These are phyloP conservation scores for Paraescarpia echinospica DNA, from an alignment of 1,140 invertebrate genomes.

Conservation along the genomic window DNA sequence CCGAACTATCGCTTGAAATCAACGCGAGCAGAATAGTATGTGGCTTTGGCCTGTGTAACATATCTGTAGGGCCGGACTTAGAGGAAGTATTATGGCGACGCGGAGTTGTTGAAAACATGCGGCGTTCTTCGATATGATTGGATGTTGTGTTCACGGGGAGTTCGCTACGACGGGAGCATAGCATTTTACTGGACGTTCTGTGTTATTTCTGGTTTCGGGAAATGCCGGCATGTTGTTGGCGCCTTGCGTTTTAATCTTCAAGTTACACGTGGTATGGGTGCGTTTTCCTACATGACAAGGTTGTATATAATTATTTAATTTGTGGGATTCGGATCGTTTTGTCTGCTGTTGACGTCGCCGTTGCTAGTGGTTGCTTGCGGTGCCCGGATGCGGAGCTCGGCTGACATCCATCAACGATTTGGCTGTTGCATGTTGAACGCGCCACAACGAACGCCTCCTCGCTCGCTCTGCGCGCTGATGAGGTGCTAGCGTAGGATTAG, in stretches of 20 bases:
- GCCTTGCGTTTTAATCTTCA: background rate
- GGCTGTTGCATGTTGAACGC: background rate
- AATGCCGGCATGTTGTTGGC: background rate
- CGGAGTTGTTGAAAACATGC: background rate
- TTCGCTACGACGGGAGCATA: background rate
- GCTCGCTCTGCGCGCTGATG: background rate
- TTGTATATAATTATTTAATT: conserved; percentile 7
- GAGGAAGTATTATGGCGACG: background rate
- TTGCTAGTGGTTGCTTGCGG: background rate
- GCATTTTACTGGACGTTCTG: background rate
- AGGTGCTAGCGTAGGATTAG: background rate
- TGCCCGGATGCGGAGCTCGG: background rate
- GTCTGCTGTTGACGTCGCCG: background rate
- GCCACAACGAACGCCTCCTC: background rate
- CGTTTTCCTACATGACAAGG: background rate
- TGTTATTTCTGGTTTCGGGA: conserved; percentile 5
- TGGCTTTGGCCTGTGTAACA: background rate
- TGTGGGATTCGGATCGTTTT: background rate
- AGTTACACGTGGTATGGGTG: background rate
- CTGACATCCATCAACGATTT: background rate
- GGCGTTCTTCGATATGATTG: background rate
- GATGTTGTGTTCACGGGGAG: background rate
- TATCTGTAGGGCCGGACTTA: background rate
- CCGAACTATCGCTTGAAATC: background rate
- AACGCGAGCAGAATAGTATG: background rate